Conservation (phyloP, 2,888 invertebrate genomes). For the Hololepta plana region DNA sequence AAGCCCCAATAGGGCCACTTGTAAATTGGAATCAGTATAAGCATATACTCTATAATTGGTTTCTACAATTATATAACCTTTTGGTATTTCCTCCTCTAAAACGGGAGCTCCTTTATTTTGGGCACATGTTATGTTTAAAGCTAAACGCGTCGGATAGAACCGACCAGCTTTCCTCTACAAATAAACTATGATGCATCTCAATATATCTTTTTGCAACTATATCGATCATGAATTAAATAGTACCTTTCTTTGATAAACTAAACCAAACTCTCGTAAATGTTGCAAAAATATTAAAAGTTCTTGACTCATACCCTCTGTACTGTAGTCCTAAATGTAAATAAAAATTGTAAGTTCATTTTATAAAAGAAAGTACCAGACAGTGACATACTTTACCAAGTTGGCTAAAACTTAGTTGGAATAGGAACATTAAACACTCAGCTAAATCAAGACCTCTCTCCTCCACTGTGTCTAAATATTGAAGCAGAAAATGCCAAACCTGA, state of each 20-base stretch:
- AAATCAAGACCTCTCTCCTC: slow-evolving; percentile 71
- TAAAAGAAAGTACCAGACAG: too few relatives aligned
- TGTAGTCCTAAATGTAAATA: slow-evolving; percentile 58
- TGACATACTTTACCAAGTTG: slow-evolving; percentile 70
- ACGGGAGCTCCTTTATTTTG: slow-evolving; percentile 25
- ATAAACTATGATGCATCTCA: too few relatives aligned
- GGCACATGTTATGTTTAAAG: slow-evolving; percentile 59
- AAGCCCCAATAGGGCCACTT: slow-evolving; percentile 80
- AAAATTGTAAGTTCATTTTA: slow-evolving; percentile 3
- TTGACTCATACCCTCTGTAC: slow-evolving; percentile 83
- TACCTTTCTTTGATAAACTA: slow-evolving; percentile 92
- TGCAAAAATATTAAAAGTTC: slow-evolving; percentile 80
- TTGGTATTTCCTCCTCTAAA: slow-evolving; percentile 36
- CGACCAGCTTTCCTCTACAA: slow-evolving; percentile 68
- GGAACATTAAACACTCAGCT: slow-evolving; percentile 82
- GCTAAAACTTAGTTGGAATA: slow-evolving; percentile 93
- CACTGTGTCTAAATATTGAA: slow-evolving; percentile 88
- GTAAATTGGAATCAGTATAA: slow-evolving; percentile 82
- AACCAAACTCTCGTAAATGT: slow-evolving; percentile 90
- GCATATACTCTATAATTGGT: slow-evolving; percentile 94
- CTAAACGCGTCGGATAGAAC: slow-evolving; percentile 88
- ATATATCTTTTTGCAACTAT: slow-evolving; percentile 3
- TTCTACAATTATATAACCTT: slow-evolving; percentile 86
- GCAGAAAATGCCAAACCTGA: slow-evolving; percentile 95
- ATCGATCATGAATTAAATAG: slow-evolving; percentile 4